These are phyloP conservation scores for Hanleya hanleyi DNA, from an alignment of 2,888 invertebrate species.

Conservation along the genomic window DNA sequence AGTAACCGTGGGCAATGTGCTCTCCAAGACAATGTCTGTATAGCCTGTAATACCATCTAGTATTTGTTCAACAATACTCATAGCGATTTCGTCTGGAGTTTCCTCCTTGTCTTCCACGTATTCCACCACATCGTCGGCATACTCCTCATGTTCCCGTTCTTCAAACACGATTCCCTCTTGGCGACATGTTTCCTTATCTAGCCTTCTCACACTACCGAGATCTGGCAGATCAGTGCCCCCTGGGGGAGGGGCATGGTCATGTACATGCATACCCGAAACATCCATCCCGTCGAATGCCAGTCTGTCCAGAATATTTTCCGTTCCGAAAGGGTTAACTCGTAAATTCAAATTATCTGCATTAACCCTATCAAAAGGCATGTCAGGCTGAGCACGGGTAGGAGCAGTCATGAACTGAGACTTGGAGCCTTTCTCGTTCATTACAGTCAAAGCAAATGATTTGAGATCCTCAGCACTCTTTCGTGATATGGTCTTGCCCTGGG, in stretches of 20 bases:
- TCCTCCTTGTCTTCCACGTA: constrained; percentile 23
- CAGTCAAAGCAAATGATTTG: constrained; percentile 77
- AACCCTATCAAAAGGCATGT: constrained; percentile 75
- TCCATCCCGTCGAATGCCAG: constrained; percentile 65
- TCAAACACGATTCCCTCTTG: constrained; percentile 71
- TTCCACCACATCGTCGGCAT: constrained; percentile 15
- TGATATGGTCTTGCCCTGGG: constrained; percentile 57
- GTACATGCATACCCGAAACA: constrained; percentile 28
- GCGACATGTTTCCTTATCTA: constrained; percentile 66
- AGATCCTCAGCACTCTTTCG: constrained; percentile 72
- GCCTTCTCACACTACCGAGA: constrained; percentile 56
- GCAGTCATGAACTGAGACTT: constrained; percentile 51
- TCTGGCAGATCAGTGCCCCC: constrained; percentile 38
- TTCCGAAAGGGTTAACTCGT: constrained; percentile 80
- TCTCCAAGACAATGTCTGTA: constrained; percentile 62
- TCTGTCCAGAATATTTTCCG: constrained; percentile 65
- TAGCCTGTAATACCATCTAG: constrained; percentile 73
- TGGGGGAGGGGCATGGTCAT: constrained; percentile 31
- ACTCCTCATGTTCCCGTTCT: constrained; percentile 46
- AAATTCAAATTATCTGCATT: constrained; percentile 78
- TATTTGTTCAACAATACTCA: constrained; percentile 77
- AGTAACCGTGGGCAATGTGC: constrained; percentile 77
- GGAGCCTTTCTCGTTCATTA: constrained; percentile 71
- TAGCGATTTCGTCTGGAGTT: constrained; percentile 26
- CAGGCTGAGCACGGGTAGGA: constrained; percentile 72